Evolutionary conservation across 1,140 invertebrate genomes (phyloP).

Genomic region (Drosophila sp.): DNA sequence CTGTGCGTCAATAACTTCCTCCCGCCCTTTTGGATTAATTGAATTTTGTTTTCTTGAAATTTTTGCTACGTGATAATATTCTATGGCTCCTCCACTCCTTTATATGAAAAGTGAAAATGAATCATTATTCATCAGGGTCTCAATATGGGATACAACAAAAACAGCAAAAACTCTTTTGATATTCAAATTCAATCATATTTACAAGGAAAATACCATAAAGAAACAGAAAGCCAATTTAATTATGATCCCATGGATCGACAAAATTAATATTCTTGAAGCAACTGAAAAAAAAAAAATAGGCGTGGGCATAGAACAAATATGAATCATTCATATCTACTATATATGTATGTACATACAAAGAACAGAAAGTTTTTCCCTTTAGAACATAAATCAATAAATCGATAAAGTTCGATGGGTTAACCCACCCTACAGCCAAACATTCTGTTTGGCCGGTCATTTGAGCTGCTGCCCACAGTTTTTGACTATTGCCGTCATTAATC

Average conservation of each 20-base stretch:
- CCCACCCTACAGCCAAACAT: background rate
- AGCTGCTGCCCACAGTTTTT: background rate
- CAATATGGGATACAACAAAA: background rate
- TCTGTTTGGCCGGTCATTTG: background rate
- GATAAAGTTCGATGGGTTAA: background rate
- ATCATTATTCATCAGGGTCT: slow-evolving; percentile 53
- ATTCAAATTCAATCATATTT: slow-evolving; percentile 1
- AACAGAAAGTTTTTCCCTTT: slow-evolving; percentile 27
- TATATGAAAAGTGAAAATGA: slow-evolving; percentile 66
- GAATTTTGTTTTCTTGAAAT: background rate
- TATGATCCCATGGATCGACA: slow-evolving; percentile 39
- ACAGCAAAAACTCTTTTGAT: background rate
- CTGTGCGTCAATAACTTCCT: too few species aligned
- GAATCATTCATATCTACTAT: slow-evolving; percentile 8
- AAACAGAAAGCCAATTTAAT: slow-evolving; percentile 37
- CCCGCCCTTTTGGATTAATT: too few species aligned
- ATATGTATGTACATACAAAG: slow-evolving; percentile 17
- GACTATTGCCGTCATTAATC: slow-evolving; percentile 8
- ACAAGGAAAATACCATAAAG: slow-evolving; percentile 60
- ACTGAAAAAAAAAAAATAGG: slow-evolving; percentile 22
- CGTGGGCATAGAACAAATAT: slow-evolving; percentile 35
- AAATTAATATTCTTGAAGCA: slow-evolving; percentile 66
- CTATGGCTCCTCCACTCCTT: slow-evolving; percentile 11
- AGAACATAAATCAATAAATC: slow-evolving; percentile 9
- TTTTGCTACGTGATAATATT: slow-evolving; percentile 32